These are phyloP conservation scores for Oligia fasciuncula DNA, from an alignment of 2,888 invertebrate species.

Conservation along the genomic window DNA sequence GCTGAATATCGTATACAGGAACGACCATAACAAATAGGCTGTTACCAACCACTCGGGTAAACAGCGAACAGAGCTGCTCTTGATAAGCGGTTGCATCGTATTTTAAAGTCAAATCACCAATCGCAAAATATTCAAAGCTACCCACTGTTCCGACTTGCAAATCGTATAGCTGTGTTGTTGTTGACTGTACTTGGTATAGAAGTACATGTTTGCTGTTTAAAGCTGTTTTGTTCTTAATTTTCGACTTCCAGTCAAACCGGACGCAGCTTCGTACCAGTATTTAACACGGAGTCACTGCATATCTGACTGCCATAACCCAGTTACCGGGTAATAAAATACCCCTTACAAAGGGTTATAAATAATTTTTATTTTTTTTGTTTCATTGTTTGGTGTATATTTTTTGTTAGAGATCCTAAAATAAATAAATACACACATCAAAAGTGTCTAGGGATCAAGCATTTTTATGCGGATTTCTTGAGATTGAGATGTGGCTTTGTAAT, in stretches of 20 bases:
- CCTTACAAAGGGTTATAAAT: neutral
- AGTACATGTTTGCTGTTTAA: slow-evolving; percentile 17
- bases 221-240: slow-evolving; percentile 1
- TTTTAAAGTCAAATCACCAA: slow-evolving; percentile 87
- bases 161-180: slow-evolving; percentile 71
- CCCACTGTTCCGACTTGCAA: slow-evolving; percentile 83
- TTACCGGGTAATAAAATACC: neutral
- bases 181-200: slow-evolving; percentile 42
- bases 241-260: neutral
- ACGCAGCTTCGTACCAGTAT: neutral
- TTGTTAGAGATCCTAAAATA: too few species aligned
- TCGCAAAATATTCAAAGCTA: slow-evolving; percentile 86
- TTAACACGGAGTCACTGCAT: neutral
- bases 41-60: slow-evolving; percentile 64
- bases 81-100: slow-evolving; percentile 82
- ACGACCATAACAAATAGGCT: slow-evolving; percentile 67
- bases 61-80: slow-evolving; percentile 59
- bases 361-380: too few species aligned
- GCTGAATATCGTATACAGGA: slow-evolving; percentile 30
- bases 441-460: too few species aligned
- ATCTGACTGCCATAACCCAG: neutral
- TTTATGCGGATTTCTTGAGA: too few species aligned
- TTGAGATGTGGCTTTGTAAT: too few species aligned
- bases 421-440: too few species aligned
- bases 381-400: too few species aligned